Conservation (phyloP, 2,797 vertebrate genomes). For the Mus caroli region DNA sequence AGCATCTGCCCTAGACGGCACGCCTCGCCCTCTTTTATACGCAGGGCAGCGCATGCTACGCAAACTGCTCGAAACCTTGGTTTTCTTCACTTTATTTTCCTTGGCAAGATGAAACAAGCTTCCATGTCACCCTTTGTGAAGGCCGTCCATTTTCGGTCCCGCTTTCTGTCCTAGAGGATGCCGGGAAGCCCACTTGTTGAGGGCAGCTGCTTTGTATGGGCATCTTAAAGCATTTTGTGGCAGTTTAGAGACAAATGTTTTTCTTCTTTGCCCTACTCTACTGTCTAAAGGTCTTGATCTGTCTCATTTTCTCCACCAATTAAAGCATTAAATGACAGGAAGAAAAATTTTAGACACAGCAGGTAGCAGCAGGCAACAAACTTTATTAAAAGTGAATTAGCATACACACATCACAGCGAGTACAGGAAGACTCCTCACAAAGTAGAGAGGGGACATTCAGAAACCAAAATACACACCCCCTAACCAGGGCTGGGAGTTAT, state of each 20-base stretch:
- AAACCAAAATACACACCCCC: no score
- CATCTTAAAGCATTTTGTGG: not conserved
- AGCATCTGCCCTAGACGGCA: not conserved
- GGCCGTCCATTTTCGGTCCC: not conserved
- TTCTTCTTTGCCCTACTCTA: not conserved
- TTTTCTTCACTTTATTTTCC: conserved; percentile 21
- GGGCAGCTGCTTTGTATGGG: not conserved
- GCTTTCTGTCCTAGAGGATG: conserved; percentile 8
- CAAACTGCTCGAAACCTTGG: not conserved
- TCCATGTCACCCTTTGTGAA: not conserved
- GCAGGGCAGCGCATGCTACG: not conserved
- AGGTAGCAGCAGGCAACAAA: not conserved
- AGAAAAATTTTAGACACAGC: not conserved
- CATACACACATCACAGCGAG: not conserved
- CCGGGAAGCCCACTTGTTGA: conserved; percentile 16
- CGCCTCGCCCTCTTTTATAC: not conserved
- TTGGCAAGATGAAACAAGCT: conserved; percentile 43
- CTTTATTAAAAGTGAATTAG: not conserved
- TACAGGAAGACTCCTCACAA: not conserved
- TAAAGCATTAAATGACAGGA: not conserved
- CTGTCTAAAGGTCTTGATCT: not conserved
- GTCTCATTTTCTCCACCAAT: not conserved
- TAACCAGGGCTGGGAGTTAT: no score
- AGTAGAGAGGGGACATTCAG: not conserved
- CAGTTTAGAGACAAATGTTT: not conserved